Evolutionary conservation across 2,888 invertebrate genomes (phyloP).

Genomic region (Ganaspis brasiliensis): DNA sequence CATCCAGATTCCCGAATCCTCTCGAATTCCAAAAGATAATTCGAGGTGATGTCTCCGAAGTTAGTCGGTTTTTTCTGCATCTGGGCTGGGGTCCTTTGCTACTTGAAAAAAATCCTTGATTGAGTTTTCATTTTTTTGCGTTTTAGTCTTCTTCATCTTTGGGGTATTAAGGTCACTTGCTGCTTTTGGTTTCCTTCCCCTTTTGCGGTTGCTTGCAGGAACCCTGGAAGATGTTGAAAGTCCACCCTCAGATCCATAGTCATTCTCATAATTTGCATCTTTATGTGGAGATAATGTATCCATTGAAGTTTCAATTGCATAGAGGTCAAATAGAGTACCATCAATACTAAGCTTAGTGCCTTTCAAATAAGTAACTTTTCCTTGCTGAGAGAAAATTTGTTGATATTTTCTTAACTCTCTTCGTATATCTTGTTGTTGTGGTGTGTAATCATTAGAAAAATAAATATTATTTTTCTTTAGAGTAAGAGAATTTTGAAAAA

Average conservation of each 20-base stretch:
- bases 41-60: background rate
- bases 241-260: background rate
- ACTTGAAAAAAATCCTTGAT: background rate
- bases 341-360: background rate
- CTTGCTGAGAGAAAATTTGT: background rate
- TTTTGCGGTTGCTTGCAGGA: constrained; percentile 35
- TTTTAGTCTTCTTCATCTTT: background rate
- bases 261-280: background rate
- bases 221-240: constrained; percentile 44
- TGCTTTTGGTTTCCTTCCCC: background rate
- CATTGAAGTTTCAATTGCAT: background rate
- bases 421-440: constrained; percentile 1
- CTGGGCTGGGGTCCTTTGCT: background rate
- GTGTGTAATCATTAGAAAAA: background rate
- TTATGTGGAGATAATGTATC: background rate
- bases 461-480: background rate
- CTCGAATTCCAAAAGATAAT: background rate
- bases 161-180: background rate
- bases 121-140: background rate
- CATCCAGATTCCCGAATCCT: background rate
- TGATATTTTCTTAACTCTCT: background rate
- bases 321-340: background rate
- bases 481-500: background rate
- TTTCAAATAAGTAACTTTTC: background rate
- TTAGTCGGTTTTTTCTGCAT: background rate